phyloP scores from a whole-genome alignment of 2,888 invertebrate species.

The Prosapia bicincta region DNA sequence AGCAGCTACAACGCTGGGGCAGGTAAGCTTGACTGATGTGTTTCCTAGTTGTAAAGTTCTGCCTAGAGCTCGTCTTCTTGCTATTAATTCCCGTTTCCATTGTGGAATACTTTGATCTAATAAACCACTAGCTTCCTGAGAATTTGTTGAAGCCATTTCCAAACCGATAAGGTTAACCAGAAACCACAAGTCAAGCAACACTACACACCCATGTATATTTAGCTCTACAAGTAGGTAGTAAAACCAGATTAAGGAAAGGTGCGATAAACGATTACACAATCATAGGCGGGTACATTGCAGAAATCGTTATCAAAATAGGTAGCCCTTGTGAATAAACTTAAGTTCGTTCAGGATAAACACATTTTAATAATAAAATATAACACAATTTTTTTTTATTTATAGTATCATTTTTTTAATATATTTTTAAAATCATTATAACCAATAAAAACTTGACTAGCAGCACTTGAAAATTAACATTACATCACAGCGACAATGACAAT shows the following conservation, averaged over 20 bases:
- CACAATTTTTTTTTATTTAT: too few relatives aligned
- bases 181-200: neutral
- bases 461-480: neutral
- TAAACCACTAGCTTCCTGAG: slow-evolving; percentile 16
- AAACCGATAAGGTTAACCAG: neutral
- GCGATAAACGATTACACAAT: neutral
- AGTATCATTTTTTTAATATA: too few relatives aligned
- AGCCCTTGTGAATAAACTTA: neutral
- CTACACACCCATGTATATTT: neutral
- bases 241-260: slow-evolving; percentile 2
- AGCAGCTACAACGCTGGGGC: slow-evolving; percentile 38
- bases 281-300: neutral
- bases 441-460: too few relatives aligned
- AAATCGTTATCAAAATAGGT: neutral
- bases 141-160: neutral
- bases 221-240: neutral
- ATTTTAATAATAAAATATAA: too few relatives aligned
- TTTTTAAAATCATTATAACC: too few relatives aligned
- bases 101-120: slow-evolving; percentile 55
- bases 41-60: slow-evolving; percentile 42
- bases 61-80: slow-evolving; percentile 58
- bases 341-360: too few relatives aligned
- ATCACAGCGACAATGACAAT: neutral
- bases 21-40: slow-evolving; percentile 39
- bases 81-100: slow-evolving; percentile 81